A percentile compares a stretch with the other conserved stretches of the same genome.
These are phyloP conservation scores for Periplaneta americana DNA, from an alignment of 1,140 invertebrate genomes.

Conservation along the genomic window DNA sequence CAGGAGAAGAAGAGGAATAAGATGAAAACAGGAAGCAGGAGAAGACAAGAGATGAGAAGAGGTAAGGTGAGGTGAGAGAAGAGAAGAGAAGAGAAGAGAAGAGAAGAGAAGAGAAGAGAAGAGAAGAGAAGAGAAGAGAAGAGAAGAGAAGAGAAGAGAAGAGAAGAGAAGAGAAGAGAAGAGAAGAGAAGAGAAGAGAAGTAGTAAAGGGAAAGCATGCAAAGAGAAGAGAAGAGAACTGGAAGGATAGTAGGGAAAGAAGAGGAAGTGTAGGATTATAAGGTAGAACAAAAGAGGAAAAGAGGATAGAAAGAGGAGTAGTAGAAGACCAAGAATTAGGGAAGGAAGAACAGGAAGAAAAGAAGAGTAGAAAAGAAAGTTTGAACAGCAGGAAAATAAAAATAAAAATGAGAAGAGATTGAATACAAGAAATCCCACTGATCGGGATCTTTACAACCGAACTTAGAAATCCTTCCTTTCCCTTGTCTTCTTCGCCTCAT, in stretches of 20 bases:
- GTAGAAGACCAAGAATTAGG: too few relatives aligned
- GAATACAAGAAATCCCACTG: too few relatives aligned
- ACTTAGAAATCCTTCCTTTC: too few relatives aligned
- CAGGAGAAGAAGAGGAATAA: not conserved
- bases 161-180: too few relatives aligned
- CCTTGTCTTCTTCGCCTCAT: too few relatives aligned
- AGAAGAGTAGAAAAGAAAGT: too few relatives aligned
- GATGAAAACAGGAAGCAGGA: too few relatives aligned
- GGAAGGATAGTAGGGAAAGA: not conserved
- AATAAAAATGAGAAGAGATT: not conserved
- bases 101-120: not conserved
- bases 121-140: not conserved
- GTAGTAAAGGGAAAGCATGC: not conserved
- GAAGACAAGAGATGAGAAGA: not conserved
- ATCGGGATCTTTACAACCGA: too few relatives aligned
- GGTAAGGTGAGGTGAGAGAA: not conserved
- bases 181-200: not conserved
- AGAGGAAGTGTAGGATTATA: not conserved
- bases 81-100: not conserved
- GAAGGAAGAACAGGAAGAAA: too few relatives aligned
- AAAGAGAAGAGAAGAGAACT: not conserved
- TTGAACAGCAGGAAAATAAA: not conserved
- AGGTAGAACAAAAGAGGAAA: not conserved
- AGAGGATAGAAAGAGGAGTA: not conserved
- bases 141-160: not conserved